A percentile compares a stretch with the other conserved stretches of the same genome.
phyloP scores from a whole-genome alignment of 2,888 invertebrate species.

The Aricia artaxerxes region DNA sequence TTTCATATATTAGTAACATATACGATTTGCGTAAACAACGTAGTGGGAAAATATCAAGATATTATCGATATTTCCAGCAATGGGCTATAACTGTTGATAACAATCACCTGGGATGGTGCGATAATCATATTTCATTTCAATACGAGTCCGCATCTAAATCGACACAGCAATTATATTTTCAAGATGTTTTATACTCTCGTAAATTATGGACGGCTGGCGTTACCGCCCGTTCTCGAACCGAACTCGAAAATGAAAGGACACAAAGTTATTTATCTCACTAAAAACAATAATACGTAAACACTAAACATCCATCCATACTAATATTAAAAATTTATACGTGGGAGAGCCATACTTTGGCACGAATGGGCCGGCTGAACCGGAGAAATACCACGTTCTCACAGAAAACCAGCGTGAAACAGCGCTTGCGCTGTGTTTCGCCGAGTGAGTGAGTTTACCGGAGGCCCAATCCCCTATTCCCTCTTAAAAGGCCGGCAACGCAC shows the following conservation, averaged over 20 bases:
- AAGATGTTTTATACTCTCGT: constrained; percentile 48
- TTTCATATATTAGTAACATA: too few species aligned
- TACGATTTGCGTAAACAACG: too few species aligned
- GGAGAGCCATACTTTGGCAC: too few species aligned
- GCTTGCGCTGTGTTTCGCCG: too few species aligned
- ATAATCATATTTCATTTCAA: constrained; percentile 12
- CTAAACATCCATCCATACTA: too few species aligned
- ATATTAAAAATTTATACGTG: too few species aligned
- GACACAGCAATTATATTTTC: constrained; percentile 50
- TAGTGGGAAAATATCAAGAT: not conserved
- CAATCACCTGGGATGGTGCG: constrained; percentile 1
- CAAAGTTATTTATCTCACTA: not conserved
- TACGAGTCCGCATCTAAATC: constrained; percentile 36
- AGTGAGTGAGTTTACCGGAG: too few species aligned
- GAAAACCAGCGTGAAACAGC: too few species aligned
- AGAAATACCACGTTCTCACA: too few species aligned
- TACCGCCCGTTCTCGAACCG: constrained; percentile 38
- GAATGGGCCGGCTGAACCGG: too few species aligned
- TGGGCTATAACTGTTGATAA: constrained; percentile 1
- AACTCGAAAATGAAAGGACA: constrained; percentile 23
- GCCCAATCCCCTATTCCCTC: too few species aligned
- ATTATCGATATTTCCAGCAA: not conserved
- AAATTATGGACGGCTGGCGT: constrained; percentile 44
- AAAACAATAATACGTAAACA: not conserved
- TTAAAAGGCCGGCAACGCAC: too few species aligned